Conservation (phyloP, 2,888 invertebrate genomes). For the Drosophila prolongata region DNA sequence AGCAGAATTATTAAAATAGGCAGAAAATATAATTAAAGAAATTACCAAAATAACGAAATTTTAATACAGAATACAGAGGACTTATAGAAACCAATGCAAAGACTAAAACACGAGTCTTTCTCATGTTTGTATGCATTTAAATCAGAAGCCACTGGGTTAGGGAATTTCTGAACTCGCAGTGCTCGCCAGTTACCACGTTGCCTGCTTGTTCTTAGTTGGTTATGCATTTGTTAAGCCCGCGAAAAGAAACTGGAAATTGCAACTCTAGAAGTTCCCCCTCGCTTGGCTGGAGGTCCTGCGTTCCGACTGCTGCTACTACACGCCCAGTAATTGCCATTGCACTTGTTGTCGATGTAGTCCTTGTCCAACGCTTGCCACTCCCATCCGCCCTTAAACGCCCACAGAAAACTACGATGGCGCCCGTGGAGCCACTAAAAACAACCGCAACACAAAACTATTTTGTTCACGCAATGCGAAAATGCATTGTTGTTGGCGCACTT, state of each 20-base stretch:
- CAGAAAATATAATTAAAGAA: no score
- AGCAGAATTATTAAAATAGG: no score
- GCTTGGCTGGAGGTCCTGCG: constrained; percentile 22
- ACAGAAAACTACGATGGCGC: constrained; percentile 11
- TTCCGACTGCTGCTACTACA: constrained; percentile 50
- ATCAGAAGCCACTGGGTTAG: not conserved
- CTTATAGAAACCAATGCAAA: no score
- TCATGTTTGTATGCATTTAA: no score
- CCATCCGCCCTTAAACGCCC: constrained; percentile 12
- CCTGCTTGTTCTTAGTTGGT: constrained; percentile 30
- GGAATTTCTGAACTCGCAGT: not conserved
- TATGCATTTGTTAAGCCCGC: constrained; percentile 63
- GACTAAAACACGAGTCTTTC: no score
- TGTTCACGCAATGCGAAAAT: constrained; percentile 78
- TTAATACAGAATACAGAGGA: no score
- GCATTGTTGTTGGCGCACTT: constrained; percentile 57
- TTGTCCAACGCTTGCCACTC: constrained; percentile 42
- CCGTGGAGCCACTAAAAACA: constrained; percentile 66
- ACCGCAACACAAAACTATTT: constrained; percentile 81
- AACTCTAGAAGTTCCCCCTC: constrained; percentile 33
- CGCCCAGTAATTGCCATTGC: constrained; percentile 66
- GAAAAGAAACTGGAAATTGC: constrained; percentile 56
- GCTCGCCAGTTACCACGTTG: not conserved
- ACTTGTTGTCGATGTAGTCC: constrained; percentile 46
- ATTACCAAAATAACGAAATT: no score